A percentile compares a stretch with the other conserved stretches of the same genome.
Conservation (phyloP, 2,113 vertebrate species). For the Lampris megalopsis region DNA sequence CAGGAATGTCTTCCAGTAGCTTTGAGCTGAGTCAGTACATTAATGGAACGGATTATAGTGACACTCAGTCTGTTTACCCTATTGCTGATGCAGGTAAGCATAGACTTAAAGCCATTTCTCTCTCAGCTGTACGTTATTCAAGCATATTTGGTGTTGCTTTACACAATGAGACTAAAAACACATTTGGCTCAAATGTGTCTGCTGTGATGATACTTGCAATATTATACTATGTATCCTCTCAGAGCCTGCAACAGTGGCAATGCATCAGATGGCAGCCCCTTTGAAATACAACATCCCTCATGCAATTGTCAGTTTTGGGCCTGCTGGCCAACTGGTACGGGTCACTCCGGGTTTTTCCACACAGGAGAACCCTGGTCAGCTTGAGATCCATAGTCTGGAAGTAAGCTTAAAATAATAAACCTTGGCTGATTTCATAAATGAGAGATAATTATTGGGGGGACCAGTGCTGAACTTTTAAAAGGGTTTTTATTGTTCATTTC, state of each 20-base stretch:
- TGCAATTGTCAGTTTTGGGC: slow-evolving; percentile 85
- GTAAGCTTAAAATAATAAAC: slow-evolving; percentile 65
- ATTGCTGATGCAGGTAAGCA: slow-evolving; percentile 73
- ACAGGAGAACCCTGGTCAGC: slow-evolving; percentile 75
- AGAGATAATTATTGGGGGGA: background rate
- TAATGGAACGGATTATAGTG: slow-evolving; percentile 49
- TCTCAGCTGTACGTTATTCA: background rate
- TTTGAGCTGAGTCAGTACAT: slow-evolving; percentile 93
- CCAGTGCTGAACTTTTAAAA: background rate
- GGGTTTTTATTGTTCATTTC: background rate
- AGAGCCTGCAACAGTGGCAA: slow-evolving; percentile 42
- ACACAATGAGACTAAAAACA: background rate
- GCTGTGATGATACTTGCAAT: background rate
- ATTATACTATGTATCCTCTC: slow-evolving; percentile 2
- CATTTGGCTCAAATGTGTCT: background rate
- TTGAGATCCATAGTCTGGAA: slow-evolving; percentile 91
- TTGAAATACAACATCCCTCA: slow-evolving; percentile 87
- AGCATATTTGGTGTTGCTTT: background rate
- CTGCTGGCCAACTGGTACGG: slow-evolving; percentile 87
- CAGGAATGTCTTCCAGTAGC: slow-evolving; percentile 89
- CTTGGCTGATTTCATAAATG: background rate
- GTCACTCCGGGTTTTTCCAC: slow-evolving; percentile 75
- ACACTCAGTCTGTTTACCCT: slow-evolving; percentile 53
- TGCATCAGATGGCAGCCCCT: slow-evolving; percentile 53
- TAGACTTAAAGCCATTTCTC: background rate